Evolutionary conservation across 2,797 vertebrate genomes (phyloP), one percentile per base, ranked within the genome.

Genomic region (Lagodon rhomboides): DNA sequence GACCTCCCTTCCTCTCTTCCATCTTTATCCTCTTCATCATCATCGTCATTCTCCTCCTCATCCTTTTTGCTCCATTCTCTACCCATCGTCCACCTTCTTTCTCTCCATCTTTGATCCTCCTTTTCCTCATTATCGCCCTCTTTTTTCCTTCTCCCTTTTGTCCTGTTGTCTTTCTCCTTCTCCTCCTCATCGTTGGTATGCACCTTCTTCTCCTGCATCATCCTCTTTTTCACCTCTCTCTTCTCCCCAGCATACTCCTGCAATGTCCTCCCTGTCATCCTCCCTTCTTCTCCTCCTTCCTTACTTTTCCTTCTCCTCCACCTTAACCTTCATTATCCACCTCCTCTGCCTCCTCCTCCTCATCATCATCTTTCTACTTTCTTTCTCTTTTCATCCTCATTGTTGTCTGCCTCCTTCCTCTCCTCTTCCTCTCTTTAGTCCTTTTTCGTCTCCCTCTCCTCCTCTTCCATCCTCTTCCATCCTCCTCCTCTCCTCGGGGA

Each of bases 401-500:
- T 16, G 27, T 55, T 3, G 9, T 27, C 47, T 1, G 3, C 15
- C 38, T 58, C 12, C 2, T n/a, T 41, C 12, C 8, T 17, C 3
- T 55, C 41, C 17, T 43, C 10, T 30, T 22, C 60, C 30, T 34
- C 46, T 43, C 41, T n/a, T 2, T 65, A 27, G 27, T 4, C 22
- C 1, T 15, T 59, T 12, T 30, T 18, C 27, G 4, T 16, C 11
- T 59, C 41, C 5, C 34, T 27, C 72, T 46, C 55, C 63, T 61
- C 70, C 38, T 75, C 23, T 13, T 20, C 1, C 13, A 4, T 43
- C 41, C 30, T 53, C n/a, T n/a, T n/a, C n/a, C n/a, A n/a, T n/a
- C 27, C 47, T 43, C 44, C 30, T 22, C 9, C 41, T 65, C 84
- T 65, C 84, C 68, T 55, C 41, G 10, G 86, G 80, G 90, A 83